Base-by-base conservation (phyloP, 2,888 invertebrate genomes). In the Cephus pygmeus region DNA sequence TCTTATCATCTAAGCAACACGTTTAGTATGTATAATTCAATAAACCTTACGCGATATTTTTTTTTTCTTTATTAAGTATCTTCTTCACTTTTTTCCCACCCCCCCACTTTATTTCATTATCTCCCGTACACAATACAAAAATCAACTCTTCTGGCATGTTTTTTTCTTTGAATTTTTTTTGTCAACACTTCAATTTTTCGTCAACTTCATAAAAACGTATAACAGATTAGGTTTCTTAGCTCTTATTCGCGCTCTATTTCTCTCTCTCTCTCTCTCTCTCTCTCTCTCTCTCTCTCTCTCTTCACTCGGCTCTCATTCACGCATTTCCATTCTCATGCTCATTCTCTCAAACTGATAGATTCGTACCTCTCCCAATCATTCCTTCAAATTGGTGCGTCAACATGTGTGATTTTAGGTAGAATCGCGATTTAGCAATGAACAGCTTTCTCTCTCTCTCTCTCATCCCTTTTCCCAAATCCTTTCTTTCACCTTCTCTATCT, bases 111-210 rank as follows among this genome's bases (percentile, higher is more conserved):
- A 33, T 34, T 40, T 36, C 68, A 76, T 75, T 76, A 68, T 73
- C 73, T 78, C 69, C 40, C 76, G 35, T 75, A 35, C 56, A 36
- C 75, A 75, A 80, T 84, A 84, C 79, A 84, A 84, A 84, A 84
- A 84, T 84, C 83, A 84, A 84, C 83, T 84, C 80, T 82, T 76
- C 76, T 79, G 80, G 79, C 80, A 77, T 76, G 75, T 75, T 79
- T 81, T 76, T 77, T 79, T 77, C 77, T 75, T 73, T 76, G 71
- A 73, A 77, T 81, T 77, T 79, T 75, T n/a, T 31, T 15, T 74
- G 75, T 75, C 69, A 68, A 36, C 33, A 31, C 36, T 76, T 76
- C 73, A 69, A 71, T 69, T 23, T 35, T 40, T 80, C 73, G 73
- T 73, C 78, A 81, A 81, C 81, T 81, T 81, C 71, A 80, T 81